Base-by-base conservation (phyloP, 2,888 invertebrate species). In the Epirrita christyi region DNA sequence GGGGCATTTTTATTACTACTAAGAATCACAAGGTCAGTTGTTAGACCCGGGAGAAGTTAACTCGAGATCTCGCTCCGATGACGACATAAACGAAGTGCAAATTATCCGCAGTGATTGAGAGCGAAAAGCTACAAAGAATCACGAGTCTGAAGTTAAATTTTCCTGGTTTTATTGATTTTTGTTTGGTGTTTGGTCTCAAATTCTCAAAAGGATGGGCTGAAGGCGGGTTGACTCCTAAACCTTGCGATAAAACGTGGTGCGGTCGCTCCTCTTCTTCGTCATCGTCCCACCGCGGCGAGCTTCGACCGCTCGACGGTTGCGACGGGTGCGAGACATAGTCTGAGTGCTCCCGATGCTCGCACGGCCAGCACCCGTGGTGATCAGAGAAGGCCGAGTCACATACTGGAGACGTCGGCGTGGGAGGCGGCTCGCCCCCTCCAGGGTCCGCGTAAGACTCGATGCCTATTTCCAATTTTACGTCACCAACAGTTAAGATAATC, bases 331-430 rank as follows among this genome's bases (percentile, higher is more conserved):
- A 77, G 56, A 83, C 87, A 78, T 78, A 85, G 65, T 88, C 86
- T 14, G 86, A 85, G 61, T 81, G 79, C 36, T 87, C 86, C 10
- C 85, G 86, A 57, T 86, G 88, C 68, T 91, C 91, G 77, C 91
- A 88, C 55, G 91, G 90, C 88, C 90, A 89, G 71, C 90, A 89
- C 60, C 88, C 88, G 73, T 86, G 86, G 72, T 92, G 92, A 66
- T 92, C 92, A 61, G 91, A 91, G 81, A 80, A 92, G 62, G 89
- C 93, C 55, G 88, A 92, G 83, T 89, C 93, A 82, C 83, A 92
- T 68, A 87, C 89, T 50, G 88, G 92, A 59, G 89, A 92, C 66
- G 86, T 88, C 73, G 89, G 92, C 64, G 91, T 87, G 51, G 88
- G 88, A 27, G 91, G 89, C 45, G 88, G 88, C 78, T 85, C 85